Evolutionary conservation across 1,140 invertebrate species (phyloP), one percentile per base, ranked within the genome.

Genomic region (Yoshiicerus persimilis): DNA sequence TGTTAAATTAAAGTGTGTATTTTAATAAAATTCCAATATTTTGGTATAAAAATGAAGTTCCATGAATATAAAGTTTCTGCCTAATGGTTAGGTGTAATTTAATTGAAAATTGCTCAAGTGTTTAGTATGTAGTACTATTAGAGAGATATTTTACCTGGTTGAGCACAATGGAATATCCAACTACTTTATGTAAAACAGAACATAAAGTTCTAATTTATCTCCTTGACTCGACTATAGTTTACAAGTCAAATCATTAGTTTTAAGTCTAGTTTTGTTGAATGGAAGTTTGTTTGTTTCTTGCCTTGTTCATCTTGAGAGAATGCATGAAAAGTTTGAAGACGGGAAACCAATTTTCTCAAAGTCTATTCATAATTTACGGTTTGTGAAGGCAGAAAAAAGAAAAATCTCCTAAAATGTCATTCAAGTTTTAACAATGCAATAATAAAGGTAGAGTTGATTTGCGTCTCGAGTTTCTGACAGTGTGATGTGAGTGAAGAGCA

Each of bases 361-460:
- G 75, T 80, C 75, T 80, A 80, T 80, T 34, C 34, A n/a, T 38
- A 80, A 80, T 80, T 80, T 80, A 80, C 75, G 75, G n/a, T 34
- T 80, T 80, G 13, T 36, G 13, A 32, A n/a, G 20, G 27, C 64
- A 70, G 34, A 38, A 80, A 80, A 80, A 80, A 80, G 75, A 23
- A 38, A 80, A 80, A 80, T 80, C 75, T 80, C 30, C 32, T 80
- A 80, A 80, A 80, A 80, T 80, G 75, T 80, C 75, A 80, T 80
- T 80, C 75, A 80, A 38, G 75, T 36, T 80, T 80, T 80, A 80
- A 80, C 75, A 80, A 80, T 80, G n/a, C 34, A 70, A 70, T 70
- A 70, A 70, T 70, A 70, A 70, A 70, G 66, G 66, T 30, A 70
- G 25, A 70, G 66, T 70, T 56, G 47, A 56, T 56, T 56, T 56